These are phyloP conservation scores for Cantharis flavilabris DNA, from an alignment of 2,888 invertebrate genomes.

Conservation along the genomic window DNA sequence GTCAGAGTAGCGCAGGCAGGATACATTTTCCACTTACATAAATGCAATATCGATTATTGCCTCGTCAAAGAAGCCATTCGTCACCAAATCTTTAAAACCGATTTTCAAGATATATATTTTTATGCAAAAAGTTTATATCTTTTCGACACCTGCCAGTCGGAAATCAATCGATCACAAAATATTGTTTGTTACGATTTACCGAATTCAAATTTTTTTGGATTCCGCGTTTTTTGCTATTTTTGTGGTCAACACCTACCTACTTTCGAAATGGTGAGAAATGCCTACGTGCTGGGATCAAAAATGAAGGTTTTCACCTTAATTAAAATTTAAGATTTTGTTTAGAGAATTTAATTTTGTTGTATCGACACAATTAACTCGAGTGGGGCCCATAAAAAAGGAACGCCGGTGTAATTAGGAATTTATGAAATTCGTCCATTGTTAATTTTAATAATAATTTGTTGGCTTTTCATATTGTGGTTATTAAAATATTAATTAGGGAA, in stretches of 20 bases:
- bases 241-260: background rate
- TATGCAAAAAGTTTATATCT: slow-evolving; percentile 35
- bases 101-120: slow-evolving; percentile 15
- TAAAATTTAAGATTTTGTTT: background rate
- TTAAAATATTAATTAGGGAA: background rate
- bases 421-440: background rate
- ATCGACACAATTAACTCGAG: background rate
- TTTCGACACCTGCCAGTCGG: slow-evolving; percentile 37
- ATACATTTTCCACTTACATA: background rate
- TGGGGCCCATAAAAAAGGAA: background rate
- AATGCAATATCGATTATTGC: slow-evolving; percentile 12
- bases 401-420: background rate
- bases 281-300: background rate
- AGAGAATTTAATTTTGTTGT: background rate
- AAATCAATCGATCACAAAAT: slow-evolving; percentile 29
- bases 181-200: background rate
- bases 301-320: background rate
- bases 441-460: background rate
- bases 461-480: background rate
- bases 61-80: slow-evolving; percentile 24
- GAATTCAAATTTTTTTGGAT: background rate
- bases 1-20: background rate
- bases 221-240: background rate
- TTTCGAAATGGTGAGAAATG: background rate
- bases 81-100: slow-evolving; percentile 32